Evolutionary conservation across 2,797 vertebrate genomes (phyloP).

Genomic region (Squalus acanthias): DNA sequence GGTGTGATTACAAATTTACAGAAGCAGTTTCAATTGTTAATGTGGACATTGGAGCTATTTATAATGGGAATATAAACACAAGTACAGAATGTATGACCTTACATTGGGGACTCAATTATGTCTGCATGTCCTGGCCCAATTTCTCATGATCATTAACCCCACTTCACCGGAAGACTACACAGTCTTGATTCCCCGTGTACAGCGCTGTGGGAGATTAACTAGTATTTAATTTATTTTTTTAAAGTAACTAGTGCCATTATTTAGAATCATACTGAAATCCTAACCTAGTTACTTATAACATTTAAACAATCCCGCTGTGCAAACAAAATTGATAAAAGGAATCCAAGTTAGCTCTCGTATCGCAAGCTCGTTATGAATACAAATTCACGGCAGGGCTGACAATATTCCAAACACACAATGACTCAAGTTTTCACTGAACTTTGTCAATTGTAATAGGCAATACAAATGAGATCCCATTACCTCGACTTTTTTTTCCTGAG

Average conservation of each 20-base stretch:
- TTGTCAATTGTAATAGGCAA: neutral
- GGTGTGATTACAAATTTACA: neutral
- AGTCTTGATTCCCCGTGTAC: neutral
- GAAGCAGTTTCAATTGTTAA: neutral
- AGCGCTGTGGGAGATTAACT: neutral
- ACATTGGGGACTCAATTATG: neutral
- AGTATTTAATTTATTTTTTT: neutral
- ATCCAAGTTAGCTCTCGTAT: neutral
- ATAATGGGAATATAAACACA: neutral
- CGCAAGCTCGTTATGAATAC: neutral
- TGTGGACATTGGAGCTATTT: neutral
- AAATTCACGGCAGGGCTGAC: neutral
- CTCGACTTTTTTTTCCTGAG: slow-evolving; percentile 77
- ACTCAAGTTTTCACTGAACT: neutral
- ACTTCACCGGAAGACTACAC: neutral
- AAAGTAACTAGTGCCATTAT: neutral
- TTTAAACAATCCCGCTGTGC: neutral
- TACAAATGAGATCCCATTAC: slow-evolving; percentile 51
- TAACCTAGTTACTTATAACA: neutral
- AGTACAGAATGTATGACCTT: neutral
- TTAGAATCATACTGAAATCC: neutral
- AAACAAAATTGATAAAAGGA: neutral
- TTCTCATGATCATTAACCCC: neutral
- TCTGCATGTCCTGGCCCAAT: neutral
- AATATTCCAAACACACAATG: neutral